Evolutionary conservation across 2,113 vertebrate species (phyloP), one percentile per base, ranked within the genome.

Genomic region (Pluvialis apricaria): DNA sequence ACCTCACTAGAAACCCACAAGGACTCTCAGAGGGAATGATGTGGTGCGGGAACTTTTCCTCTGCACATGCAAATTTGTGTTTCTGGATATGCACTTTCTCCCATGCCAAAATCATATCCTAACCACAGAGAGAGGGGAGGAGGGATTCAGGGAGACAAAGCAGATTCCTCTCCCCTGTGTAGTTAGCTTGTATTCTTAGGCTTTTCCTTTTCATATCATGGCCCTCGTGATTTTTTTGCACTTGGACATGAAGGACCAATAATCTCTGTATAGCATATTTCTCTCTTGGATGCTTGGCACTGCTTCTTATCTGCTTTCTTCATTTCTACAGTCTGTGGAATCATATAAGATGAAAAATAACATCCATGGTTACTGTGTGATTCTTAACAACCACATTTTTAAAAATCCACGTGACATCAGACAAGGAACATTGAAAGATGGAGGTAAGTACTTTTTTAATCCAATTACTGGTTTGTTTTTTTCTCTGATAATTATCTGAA

Each of bases 341-440:
- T 45, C 66, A 42, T 97, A 97, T 44, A 91, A 71, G 45, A 97
- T 97, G 97, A 81, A 95, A 81, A 96, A 96, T 76, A 92, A 47
- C 8, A 97, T 97, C 34, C 96, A 93, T 32, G 97, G 97, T 54
- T 97, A 95, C 78, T 97, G 97, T 81, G 85, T 97, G 68, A 97
- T 97, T 90, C 88, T 97, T 58, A 97, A 97, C 73, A 97, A 97
- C 88, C 1, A 86, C 52, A 29, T 5, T n/a, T 97, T 97, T 82
- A 78, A 89, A 87, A 96, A 93, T 88, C 66, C 81, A 0, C 0
- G 0, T 32, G 2, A 49, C 25, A 18, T 7, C 58, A 96, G 97
- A 91, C 51, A 79, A 75, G 97, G 97, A 75, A 93, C 96, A 32
- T 2, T 83, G 28, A 7, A 94, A 77, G 96, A 97, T 65, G 94